Evolutionary conservation across 2,113 vertebrate genomes (phyloP).

Genomic region (Prolemur simus): DNA sequence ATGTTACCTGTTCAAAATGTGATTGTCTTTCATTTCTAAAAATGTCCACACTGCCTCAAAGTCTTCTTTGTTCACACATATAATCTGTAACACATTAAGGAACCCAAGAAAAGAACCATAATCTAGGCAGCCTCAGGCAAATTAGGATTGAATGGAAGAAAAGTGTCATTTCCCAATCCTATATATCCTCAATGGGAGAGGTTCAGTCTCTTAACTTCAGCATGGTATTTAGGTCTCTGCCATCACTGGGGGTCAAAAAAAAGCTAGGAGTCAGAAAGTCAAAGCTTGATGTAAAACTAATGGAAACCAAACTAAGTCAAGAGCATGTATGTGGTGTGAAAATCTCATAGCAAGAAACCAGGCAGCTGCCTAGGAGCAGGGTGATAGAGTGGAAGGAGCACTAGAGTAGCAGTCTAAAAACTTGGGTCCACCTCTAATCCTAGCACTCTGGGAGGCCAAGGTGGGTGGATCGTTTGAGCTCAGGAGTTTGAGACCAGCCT

Average conservation of each 20-base stretch:
- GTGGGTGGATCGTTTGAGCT: too few species aligned
- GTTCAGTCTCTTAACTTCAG: background rate
- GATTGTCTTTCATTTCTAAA: slow-evolving; percentile 21
- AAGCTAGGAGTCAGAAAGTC: background rate
- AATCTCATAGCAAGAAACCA: background rate
- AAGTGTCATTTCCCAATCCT: background rate
- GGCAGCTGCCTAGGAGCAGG: background rate
- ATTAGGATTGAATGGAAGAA: background rate
- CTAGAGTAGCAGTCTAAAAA: background rate
- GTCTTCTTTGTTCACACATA: slow-evolving; percentile 9
- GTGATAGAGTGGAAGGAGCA: background rate
- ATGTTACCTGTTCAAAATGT: background rate
- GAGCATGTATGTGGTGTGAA: background rate
- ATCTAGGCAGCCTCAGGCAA: background rate
- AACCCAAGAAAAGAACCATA: background rate
- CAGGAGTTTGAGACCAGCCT: too few species aligned
- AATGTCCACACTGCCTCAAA: background rate
- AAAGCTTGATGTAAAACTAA: slow-evolving; percentile 33
- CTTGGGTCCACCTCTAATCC: background rate
- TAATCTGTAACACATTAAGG: slow-evolving; percentile 22
- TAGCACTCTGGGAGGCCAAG: too few species aligned
- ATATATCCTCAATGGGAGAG: background rate
- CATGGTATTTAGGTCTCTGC: background rate
- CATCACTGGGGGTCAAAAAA: background rate
- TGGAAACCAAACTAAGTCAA: background rate